A percentile compares a stretch with the other conserved stretches of the same genome.
Conservation (phyloP, 2,888 invertebrate species). For the Noctua pronuba region DNA sequence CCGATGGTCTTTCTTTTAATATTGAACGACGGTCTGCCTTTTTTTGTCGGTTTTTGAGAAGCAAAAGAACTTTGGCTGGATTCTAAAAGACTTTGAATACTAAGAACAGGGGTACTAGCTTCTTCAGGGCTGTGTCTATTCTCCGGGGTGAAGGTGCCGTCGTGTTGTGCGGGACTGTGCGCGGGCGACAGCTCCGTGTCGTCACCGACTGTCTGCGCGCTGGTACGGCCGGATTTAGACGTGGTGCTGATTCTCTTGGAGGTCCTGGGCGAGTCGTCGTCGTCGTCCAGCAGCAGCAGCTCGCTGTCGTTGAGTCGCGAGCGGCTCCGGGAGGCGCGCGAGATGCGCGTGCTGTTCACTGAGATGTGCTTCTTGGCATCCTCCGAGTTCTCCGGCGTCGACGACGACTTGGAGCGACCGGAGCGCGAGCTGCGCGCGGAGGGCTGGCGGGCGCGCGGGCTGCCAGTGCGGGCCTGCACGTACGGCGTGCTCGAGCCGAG, state of each 20-base stretch:
- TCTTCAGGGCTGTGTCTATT: constrained; percentile 76
- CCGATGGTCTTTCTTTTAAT: constrained; percentile 77
- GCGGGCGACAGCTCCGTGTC: constrained; percentile 14
- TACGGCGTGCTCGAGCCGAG: constrained; percentile 81
- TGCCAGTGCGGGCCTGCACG: constrained; percentile 48
- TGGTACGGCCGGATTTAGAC: constrained; percentile 43
- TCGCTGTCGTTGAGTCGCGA: constrained; percentile 81
- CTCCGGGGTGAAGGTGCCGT: constrained; percentile 79
- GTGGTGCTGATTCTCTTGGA: constrained; percentile 67
- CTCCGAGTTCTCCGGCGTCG: constrained; percentile 75
- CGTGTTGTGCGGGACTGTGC: constrained; percentile 40
- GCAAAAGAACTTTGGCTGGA: constrained; percentile 72
- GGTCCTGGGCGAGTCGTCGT: constrained; percentile 73
- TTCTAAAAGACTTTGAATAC: constrained; percentile 80
- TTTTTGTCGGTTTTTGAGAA: constrained; percentile 58
- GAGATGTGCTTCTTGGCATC: constrained; percentile 72
- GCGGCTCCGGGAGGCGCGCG: constrained; percentile 74
- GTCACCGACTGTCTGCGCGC: background rate
- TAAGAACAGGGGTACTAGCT: constrained; percentile 81
- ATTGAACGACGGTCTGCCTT: constrained; percentile 48
- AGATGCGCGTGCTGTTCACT: constrained; percentile 73
- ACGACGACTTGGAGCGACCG: constrained; percentile 71
- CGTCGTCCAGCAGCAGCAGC: constrained; percentile 69
- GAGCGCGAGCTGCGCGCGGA: constrained; percentile 56
- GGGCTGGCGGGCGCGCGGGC: constrained; percentile 8